Base-by-base conservation (phyloP, 1,140 invertebrate genomes). In the Orius laevigatus region DNA sequence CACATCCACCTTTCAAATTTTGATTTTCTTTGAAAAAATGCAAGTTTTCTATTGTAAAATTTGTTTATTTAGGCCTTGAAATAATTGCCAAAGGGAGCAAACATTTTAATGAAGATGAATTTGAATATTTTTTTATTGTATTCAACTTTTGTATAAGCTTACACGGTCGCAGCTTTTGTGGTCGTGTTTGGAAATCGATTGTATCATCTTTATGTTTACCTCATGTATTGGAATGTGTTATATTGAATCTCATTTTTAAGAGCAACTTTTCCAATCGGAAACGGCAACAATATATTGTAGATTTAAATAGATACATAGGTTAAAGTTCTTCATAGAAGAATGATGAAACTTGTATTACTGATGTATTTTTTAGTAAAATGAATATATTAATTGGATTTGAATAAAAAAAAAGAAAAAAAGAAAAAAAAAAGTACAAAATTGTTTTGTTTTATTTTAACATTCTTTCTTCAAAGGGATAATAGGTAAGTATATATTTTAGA, bases 361-460 rank as follows among this genome's bases (percentile, higher is more conserved):
- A 43, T 43, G 41, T 43, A 43, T 43, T 43, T 43, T 43, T 43
- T 43, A 43, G 41, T n/a, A 43, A 43, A 43, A 43, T 20, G 41
- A 43, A 43, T 43, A 43, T 43, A 43, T 43, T 43, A 40, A 43
- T 14, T 43, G 41, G 18, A 43, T 43, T 43, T 43, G 41, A 43
- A 43, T 43, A 43, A 43, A 5, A 43, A n/a, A n/a, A n/a, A n/a
- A n/a, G n/a, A n/a, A n/a, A n/a, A n/a, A n/a, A n/a, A n/a, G n/a
- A n/a, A n/a, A n/a, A n/a, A n/a, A n/a, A n/a, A n/a, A n/a, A n/a
- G n/a, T n/a, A n/a, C n/a, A n/a, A n/a, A n/a, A n/a, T n/a, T n/a
- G n/a, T n/a, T n/a, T n/a, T n/a, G n/a, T n/a, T n/a, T n/a, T n/a
- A n/a, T n/a, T n/a, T n/a, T n/a, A n/a, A n/a, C n/a, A n/a, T n/a